A percentile compares a stretch with the other conserved stretches of the same genome.
phyloP scores from a whole-genome alignment of 2,113 vertebrate species.

The Petrocephalus zakoni region DNA sequence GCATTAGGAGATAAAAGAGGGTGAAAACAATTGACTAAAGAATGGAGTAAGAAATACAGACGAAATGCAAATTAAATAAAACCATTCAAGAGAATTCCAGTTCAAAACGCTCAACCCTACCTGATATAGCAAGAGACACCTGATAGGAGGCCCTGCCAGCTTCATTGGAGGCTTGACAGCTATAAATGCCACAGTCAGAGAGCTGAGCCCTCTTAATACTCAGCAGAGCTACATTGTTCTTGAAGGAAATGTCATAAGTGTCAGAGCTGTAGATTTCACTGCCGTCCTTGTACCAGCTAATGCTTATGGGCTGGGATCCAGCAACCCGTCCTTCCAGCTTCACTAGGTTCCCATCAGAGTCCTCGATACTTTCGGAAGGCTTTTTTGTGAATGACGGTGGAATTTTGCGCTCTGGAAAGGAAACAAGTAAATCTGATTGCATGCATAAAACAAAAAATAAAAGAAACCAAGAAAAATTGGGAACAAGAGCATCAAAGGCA shows the following conservation, averaged over 20 bases:
- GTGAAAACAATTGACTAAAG: background rate
- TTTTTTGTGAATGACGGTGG: conserved; percentile 92
- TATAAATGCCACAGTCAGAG: conserved; percentile 76
- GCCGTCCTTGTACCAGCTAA: conserved; percentile 82
- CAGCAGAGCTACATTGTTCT: conserved; percentile 74
- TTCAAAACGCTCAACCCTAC: conserved; percentile 44
- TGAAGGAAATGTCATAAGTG: conserved; percentile 81
- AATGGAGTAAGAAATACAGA: background rate
- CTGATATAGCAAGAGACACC: conserved; percentile 75
- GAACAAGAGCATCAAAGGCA: background rate
- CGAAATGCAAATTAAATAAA: background rate
- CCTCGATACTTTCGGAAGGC: conserved; percentile 79
- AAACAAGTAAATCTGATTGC: conserved; percentile 12
- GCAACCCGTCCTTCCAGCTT: conserved; percentile 83
- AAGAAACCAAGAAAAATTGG: conserved; percentile 5
- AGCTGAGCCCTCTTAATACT: conserved; percentile 69
- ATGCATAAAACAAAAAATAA: background rate
- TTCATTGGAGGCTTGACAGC: conserved; percentile 83
- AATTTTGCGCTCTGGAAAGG: conserved; percentile 76
- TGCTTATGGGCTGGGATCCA: conserved; percentile 83
- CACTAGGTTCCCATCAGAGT: conserved; percentile 80
- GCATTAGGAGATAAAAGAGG: background rate
- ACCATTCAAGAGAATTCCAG: background rate
- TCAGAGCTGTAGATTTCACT: conserved; percentile 70
- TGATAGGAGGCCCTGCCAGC: conserved; percentile 75